phyloP scores from a whole-genome alignment of 1,140 invertebrate genomes.

The Drosophila ogumai region DNA sequence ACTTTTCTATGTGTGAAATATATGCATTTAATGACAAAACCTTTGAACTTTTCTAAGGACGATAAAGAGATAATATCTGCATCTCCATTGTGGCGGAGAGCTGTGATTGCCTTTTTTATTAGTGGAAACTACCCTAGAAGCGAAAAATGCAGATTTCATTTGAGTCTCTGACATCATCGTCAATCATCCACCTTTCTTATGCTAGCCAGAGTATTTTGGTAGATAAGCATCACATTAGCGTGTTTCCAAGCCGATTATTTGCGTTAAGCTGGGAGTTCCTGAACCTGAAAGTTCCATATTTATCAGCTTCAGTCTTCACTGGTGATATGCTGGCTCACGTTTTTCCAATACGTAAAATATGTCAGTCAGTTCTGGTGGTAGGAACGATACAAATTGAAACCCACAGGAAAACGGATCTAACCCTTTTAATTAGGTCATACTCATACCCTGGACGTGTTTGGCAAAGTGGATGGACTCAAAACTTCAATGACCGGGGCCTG shows the following conservation, averaged over 20 bases:
- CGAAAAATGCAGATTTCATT: conserved; percentile 57
- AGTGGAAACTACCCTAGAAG: conserved; percentile 21
- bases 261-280: conserved; percentile 9
- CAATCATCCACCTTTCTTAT: conserved; percentile 22
- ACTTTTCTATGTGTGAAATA: conserved; percentile 2
- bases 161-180: conserved; percentile 24
- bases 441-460: no score
- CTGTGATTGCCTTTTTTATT: conserved; percentile 14
- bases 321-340: conserved; percentile 33
- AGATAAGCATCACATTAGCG: conserved; percentile 73
- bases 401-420: not conserved
- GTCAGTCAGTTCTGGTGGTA: not conserved
- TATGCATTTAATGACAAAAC: conserved; percentile 10
- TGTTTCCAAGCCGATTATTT: conserved; percentile 68
- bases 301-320: conserved; percentile 23
- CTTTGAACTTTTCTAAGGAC: conserved; percentile 7
- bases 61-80: conserved; percentile 1
- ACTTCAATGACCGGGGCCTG: not conserved
- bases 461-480: not conserved
- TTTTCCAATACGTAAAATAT: not conserved
- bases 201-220: conserved; percentile 24
- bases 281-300: conserved; percentile 38
- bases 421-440: not conserved
- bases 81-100: not conserved
- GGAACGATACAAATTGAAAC: not conserved